Evolutionary conservation across 2,888 invertebrate species (phyloP).

Genomic region (Cosmia pyralina): DNA sequence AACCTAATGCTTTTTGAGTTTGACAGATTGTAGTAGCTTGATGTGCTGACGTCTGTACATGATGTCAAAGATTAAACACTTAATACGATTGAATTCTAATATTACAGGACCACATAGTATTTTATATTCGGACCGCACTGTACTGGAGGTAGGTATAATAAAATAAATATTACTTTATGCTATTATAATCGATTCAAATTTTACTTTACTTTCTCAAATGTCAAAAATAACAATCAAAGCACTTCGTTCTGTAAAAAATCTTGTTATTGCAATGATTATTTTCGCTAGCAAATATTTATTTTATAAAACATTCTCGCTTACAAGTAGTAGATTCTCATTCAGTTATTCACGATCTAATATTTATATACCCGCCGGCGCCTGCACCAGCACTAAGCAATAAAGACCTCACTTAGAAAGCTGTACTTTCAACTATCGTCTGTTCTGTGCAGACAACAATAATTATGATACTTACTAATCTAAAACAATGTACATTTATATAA

Average conservation of each 20-base stretch:
- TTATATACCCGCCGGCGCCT: constrained; percentile 11
- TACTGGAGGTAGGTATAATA: background rate
- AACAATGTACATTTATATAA: constrained; percentile 34
- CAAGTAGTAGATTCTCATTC: constrained; percentile 5
- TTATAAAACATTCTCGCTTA: background rate
- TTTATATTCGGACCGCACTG: background rate
- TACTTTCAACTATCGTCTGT: background rate
- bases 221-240: background rate
- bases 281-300: background rate
- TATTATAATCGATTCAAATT: background rate
- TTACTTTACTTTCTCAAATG: background rate
- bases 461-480: background rate
- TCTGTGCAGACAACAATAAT: background rate
- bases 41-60: too few relatives aligned
- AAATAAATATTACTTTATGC: background rate
- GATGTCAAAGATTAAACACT: background rate
- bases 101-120: background rate
- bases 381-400: constrained; percentile 1
- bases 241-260: too few relatives aligned
- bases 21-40: too few relatives aligned
- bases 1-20: too few relatives aligned
- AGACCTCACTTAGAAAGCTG: too few relatives aligned
- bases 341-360: background rate
- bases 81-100: background rate
- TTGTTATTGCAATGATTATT: background rate